phyloP scores from a whole-genome alignment of 2,888 invertebrate species.

The Cantharis rustica region DNA sequence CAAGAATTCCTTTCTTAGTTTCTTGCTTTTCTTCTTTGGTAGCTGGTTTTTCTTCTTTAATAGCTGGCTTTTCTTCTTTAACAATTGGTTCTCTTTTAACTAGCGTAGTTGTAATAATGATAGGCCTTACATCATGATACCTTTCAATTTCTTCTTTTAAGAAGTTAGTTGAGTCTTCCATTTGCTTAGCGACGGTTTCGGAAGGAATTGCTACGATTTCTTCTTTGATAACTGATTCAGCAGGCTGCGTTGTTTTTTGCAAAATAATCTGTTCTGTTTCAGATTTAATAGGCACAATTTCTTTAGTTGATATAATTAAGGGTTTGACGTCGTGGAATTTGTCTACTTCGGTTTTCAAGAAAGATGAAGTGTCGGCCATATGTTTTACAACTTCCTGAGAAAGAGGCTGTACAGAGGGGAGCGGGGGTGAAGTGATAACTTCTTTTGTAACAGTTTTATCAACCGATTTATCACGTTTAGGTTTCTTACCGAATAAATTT shows the following conservation, averaged over 20 bases:
- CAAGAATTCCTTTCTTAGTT: background rate
- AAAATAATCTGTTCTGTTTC: background rate
- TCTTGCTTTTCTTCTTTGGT: background rate
- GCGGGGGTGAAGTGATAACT: conserved; percentile 3
- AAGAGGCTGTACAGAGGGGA: background rate
- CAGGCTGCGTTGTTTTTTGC: background rate
- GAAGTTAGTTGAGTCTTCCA: conserved; percentile 28
- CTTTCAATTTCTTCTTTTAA: conserved; percentile 43
- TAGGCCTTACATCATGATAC: conserved; percentile 44
- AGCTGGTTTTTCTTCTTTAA: background rate
- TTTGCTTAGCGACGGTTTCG: background rate
- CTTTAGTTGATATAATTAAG: background rate
- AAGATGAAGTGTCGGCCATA: conserved; percentile 43
- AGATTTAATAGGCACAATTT: background rate
- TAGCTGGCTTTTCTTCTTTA: background rate
- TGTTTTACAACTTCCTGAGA: conserved; percentile 37
- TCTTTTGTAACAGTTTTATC: background rate
- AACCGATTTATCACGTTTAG: conserved; percentile 29
- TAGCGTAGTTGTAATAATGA: background rate
- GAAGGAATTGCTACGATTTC: background rate
- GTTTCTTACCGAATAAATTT: conserved; percentile 36
- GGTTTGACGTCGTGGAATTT: conserved; percentile 45
- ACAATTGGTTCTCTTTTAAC: background rate
- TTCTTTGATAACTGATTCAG: background rate
- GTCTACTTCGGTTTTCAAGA: conserved; percentile 43